Percentiles rank a stretch among this genome's conserved stretches.
Evolutionary conservation across 2,113 vertebrate genomes (phyloP).

Genomic region (Limanda limanda): DNA sequence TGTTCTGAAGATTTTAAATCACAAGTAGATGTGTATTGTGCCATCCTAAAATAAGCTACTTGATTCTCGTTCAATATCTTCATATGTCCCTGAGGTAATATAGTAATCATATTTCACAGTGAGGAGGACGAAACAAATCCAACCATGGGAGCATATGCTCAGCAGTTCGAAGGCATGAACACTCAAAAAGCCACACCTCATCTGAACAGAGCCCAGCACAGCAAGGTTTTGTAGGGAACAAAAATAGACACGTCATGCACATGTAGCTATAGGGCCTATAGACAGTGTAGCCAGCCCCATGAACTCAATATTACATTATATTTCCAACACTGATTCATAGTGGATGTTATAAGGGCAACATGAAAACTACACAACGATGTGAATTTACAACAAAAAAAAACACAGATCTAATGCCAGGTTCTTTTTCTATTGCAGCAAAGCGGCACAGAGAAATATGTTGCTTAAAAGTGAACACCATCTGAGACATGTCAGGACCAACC

Average conservation of each 20-base stretch:
- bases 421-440: too few relatives aligned
- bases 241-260: background rate
- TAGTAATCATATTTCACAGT: background rate
- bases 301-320: background rate
- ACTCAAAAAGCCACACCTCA: conserved; percentile 9
- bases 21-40: background rate
- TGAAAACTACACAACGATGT: background rate
- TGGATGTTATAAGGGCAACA: background rate
- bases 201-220: conserved; percentile 6
- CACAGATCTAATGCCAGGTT: too few relatives aligned
- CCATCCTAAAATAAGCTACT: background rate
- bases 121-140: conserved; percentile 10
- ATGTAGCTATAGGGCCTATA: background rate
- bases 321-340: background rate
- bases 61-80: conserved; percentile 3
- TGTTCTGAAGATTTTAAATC: background rate
- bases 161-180: background rate
- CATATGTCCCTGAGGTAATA: background rate
- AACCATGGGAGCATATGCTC: background rate
- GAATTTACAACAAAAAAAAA: background rate
- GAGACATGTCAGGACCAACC: too few relatives aligned
- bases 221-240: conserved; percentile 4
- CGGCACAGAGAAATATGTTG: too few relatives aligned
- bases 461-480: too few relatives aligned
- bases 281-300: background rate